Evolutionary conservation across 2,888 invertebrate genomes (phyloP), one percentile per base, ranked within the genome.

Genomic region (Deilephila porcellus): DNA sequence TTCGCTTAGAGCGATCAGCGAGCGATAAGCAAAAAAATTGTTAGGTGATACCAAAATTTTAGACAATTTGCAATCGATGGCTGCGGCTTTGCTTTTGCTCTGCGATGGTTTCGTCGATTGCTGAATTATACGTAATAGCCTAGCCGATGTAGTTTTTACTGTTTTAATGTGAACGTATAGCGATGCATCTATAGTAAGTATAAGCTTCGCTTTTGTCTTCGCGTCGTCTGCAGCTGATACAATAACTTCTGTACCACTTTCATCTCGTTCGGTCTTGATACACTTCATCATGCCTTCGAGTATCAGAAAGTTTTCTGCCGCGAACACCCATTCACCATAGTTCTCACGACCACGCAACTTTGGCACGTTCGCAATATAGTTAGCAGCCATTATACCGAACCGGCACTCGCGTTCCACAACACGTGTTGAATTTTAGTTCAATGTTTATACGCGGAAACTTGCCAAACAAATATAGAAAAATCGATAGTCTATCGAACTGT

Each of bases 101-200:
- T n/a, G n/a, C n/a, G n/a, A n/a, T n/a, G n/a, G n/a, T n/a, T n/a
- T n/a, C n/a, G n/a, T n/a, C n/a, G n/a, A n/a, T n/a, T n/a, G n/a
- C n/a, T n/a, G n/a, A n/a, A n/a, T n/a, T n/a, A n/a, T n/a, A n/a
- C n/a, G n/a, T n/a, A n/a, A n/a, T n/a, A n/a, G n/a, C n/a, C n/a
- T n/a, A n/a, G n/a, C n/a, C n/a, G 71, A 19, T 1, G 76, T 52
- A 4, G 74, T 72, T 19, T 20, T 64, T 20, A 60, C 72, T 6
- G n/a, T 29, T 53, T 73, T 76, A 37, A 75, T 73, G 34, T 74
- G 76, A 3, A 76, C 76, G 59, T 73, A 76, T 14, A 74, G 29
- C 8, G 75, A 75, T 20, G 76, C 64, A 20, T 79, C 77, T 29
- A 78, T 76, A 29, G 77, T 79, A 29, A 79, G 59, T 29, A 79